phyloP scores from a whole-genome alignment of 2,113 vertebrate genomes.

The Sander vitreus region DNA sequence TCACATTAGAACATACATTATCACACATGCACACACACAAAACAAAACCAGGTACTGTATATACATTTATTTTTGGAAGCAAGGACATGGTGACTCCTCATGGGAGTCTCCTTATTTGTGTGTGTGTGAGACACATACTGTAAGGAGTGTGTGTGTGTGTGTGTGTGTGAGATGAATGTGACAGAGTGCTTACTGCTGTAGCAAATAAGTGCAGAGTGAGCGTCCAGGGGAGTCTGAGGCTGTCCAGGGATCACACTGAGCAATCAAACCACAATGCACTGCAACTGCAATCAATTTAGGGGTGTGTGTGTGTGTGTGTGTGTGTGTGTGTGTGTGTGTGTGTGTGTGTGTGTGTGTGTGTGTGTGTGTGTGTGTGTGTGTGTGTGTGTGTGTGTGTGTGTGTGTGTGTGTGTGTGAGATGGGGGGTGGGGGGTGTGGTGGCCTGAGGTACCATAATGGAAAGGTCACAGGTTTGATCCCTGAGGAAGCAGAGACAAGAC shows the following conservation, averaged over 20 bases:
- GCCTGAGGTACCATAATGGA: conserved; percentile 35
- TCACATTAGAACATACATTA: neutral
- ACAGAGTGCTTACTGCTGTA: conserved; percentile 75
- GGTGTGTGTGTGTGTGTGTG: neutral
- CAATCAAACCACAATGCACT: conserved; percentile 49
- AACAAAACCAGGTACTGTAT: neutral
- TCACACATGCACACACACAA: neutral
- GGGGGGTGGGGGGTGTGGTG: rapidly evolving
- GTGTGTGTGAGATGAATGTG: conserved; percentile 39
- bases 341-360: too few relatives aligned
- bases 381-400: too few relatives aligned
- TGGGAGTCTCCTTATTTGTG: neutral
- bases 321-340: neutral
- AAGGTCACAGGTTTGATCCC: conserved; percentile 59
- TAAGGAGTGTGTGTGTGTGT: conserved; percentile 19
- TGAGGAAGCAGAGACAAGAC: conserved; percentile 38
- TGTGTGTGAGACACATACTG: neutral
- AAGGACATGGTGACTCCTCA: neutral
- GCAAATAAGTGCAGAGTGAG: conserved; percentile 43
- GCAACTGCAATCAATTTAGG: conserved; percentile 52
- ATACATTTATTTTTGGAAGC: neutral
- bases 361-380: too few relatives aligned
- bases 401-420: neutral
- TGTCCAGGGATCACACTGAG: conserved; percentile 62
- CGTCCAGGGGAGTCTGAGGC: neutral